Percentiles rank a stretch among this genome's conserved stretches.
Conservation (phyloP, 2,888 invertebrate genomes). For the Arge pagana region DNA sequence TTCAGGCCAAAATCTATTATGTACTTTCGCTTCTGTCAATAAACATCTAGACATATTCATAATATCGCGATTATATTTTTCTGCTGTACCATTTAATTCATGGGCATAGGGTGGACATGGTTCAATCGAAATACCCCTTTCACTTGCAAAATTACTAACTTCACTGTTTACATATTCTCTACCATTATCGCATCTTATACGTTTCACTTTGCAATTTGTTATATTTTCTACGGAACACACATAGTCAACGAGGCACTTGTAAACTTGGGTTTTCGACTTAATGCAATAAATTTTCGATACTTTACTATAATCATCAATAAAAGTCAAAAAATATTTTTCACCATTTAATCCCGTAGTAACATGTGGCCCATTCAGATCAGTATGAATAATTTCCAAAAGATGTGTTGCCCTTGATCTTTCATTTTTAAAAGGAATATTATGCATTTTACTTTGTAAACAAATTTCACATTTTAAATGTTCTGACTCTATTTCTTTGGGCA, state of each 20-base stretch:
- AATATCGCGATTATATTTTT: constrained; percentile 27
- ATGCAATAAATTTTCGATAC: constrained; percentile 27
- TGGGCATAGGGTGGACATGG: constrained; percentile 29
- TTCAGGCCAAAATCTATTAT: constrained; percentile 33
- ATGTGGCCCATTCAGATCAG: constrained; percentile 25
- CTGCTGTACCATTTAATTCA: constrained; percentile 29
- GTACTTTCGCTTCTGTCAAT: constrained; percentile 28
- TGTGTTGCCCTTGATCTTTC: neutral
- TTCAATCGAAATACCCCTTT: constrained; percentile 21
- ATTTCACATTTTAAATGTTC: constrained; percentile 21
- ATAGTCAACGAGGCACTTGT: constrained; percentile 25
- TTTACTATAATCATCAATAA: constrained; percentile 34
- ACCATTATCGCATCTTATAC: constrained; percentile 23
- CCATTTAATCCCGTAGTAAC: constrained; percentile 22
- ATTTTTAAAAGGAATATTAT: constrained; percentile 13
- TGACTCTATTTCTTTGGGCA: constrained; percentile 15
- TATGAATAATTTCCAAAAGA: constrained; percentile 15
- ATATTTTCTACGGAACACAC: constrained; percentile 20
- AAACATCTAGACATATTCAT: constrained; percentile 33
- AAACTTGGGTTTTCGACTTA: constrained; percentile 29
- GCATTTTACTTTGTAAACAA: constrained; percentile 26
- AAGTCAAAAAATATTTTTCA: constrained; percentile 32
- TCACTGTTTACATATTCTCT: constrained; percentile 17
- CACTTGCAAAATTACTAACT: constrained; percentile 11
- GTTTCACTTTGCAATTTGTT: constrained; percentile 20